These are phyloP conservation scores for Sebastes cheni DNA, from an alignment of 2,797 vertebrate species.

Conservation along the genomic window DNA sequence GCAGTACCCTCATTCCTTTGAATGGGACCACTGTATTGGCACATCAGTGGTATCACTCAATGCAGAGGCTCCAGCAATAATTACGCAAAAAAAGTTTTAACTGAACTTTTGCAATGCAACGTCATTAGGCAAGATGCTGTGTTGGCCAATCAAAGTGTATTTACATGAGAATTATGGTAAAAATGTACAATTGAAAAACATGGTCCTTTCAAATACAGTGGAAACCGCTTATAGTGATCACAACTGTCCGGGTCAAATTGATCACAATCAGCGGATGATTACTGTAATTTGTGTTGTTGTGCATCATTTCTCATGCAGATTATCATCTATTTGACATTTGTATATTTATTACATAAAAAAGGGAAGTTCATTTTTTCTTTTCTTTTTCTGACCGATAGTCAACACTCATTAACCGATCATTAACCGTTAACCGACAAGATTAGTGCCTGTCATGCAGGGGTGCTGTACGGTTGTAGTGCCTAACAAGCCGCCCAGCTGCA, in stretches of 20 bases:
- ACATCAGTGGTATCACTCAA: neutral
- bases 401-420: no score
- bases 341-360: no score
- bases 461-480: fast-evolving
- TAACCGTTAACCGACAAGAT: no score
- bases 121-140: no score
- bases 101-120: neutral
- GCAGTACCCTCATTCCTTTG: neutral
- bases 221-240: neutral
- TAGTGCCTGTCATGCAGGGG: no score
- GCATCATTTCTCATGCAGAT: no score
- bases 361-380: no score
- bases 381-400: no score
- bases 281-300: fast-evolving
- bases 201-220: neutral
- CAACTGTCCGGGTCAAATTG: no score
- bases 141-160: neutral
- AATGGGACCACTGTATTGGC: neutral
- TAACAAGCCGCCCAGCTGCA: no score
- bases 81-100: neutral
- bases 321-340: no score
- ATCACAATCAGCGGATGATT: no score
- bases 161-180: neutral
- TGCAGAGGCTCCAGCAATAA: neutral
- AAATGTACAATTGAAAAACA: neutral